Evolutionary conservation across 2,113 vertebrate species (phyloP).

Genomic region (Istiophorus platypterus): DNA sequence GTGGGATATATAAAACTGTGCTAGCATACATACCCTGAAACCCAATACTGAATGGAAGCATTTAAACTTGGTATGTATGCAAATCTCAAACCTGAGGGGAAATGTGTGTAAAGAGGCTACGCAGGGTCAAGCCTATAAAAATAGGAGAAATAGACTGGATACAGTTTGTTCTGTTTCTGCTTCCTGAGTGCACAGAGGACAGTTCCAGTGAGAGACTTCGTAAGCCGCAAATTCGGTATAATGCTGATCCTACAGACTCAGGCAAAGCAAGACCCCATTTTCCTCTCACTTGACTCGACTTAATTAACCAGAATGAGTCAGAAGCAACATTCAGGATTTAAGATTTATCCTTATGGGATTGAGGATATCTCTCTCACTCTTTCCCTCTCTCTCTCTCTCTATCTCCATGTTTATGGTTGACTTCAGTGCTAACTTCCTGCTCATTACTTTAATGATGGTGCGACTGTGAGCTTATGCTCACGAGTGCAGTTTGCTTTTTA

Average conservation of each 20-base stretch:
- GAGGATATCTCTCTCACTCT: slow-evolving; percentile 63
- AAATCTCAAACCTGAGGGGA: slow-evolving; percentile 46
- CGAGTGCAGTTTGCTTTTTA: slow-evolving; percentile 71
- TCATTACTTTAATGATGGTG: slow-evolving; percentile 83
- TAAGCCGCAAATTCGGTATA: slow-evolving; percentile 63
- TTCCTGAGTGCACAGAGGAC: slow-evolving; percentile 60
- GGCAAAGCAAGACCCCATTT: slow-evolving; percentile 72
- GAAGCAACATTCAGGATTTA: slow-evolving; percentile 79
- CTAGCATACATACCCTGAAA: slow-evolving; percentile 32
- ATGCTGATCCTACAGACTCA: slow-evolving; percentile 70
- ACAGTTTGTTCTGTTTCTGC: slow-evolving; percentile 61
- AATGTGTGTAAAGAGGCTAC: slow-evolving; percentile 21
- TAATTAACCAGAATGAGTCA: slow-evolving; percentile 83
- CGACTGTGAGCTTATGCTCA: slow-evolving; percentile 69
- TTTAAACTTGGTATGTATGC: slow-evolving; percentile 38
- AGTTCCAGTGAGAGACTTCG: slow-evolving; percentile 64
- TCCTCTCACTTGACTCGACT: slow-evolving; percentile 77
- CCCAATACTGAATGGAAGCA: slow-evolving; percentile 33
- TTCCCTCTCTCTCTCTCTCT: slow-evolving; percentile 14
- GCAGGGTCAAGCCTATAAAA: slow-evolving; percentile 56
- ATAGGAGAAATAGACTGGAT: slow-evolving; percentile 40
- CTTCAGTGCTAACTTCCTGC: slow-evolving; percentile 74
- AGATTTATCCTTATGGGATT: slow-evolving; percentile 78
- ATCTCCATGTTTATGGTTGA: slow-evolving; percentile 69
- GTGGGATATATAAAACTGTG: slow-evolving; percentile 50